A percentile compares a stretch with the other conserved stretches of the same genome.
Evolutionary conservation across 1,140 invertebrate species (phyloP).

Genomic region (Palaemon carinicauda): DNA sequence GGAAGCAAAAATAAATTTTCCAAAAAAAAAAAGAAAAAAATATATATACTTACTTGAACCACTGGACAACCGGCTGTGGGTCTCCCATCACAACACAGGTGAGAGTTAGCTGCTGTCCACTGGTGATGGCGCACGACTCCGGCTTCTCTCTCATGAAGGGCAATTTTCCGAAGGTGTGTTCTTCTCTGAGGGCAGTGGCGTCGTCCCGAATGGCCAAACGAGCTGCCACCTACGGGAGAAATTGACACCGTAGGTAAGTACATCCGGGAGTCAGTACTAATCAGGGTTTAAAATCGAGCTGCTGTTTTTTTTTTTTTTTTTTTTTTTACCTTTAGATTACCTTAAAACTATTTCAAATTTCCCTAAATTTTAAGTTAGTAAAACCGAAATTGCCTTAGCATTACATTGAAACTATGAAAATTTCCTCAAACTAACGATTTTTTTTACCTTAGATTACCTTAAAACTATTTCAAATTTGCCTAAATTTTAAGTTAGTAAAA

Average conservation of each 20-base stretch:
- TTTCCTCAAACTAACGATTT: no score
- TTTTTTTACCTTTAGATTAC: no score
- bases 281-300: no score
- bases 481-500: no score
- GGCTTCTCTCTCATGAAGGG: slow-evolving; percentile 70
- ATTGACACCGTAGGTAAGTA: neutral
- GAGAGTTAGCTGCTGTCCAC: slow-evolving; percentile 80
- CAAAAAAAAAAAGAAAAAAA: neutral
- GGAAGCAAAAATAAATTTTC: neutral
- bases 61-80: slow-evolving; percentile 89
- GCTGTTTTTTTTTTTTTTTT: no score
- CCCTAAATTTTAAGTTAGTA: no score
- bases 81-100: slow-evolving; percentile 88
- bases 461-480: no score
- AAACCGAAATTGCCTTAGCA: no score
- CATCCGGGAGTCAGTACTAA: neutral
- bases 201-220: neutral
- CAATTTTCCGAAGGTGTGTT: slow-evolving; percentile 31
- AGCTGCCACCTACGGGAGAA: neutral
- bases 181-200: neutral
- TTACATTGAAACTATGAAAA: no score
- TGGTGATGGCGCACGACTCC: slow-evolving; percentile 76
- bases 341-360: no score
- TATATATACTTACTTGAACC: slow-evolving; percentile 79
- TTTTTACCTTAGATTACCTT: no score